Conservation (phyloP, 2,797 vertebrate genomes). For the Rhodeus uyekii region DNA sequence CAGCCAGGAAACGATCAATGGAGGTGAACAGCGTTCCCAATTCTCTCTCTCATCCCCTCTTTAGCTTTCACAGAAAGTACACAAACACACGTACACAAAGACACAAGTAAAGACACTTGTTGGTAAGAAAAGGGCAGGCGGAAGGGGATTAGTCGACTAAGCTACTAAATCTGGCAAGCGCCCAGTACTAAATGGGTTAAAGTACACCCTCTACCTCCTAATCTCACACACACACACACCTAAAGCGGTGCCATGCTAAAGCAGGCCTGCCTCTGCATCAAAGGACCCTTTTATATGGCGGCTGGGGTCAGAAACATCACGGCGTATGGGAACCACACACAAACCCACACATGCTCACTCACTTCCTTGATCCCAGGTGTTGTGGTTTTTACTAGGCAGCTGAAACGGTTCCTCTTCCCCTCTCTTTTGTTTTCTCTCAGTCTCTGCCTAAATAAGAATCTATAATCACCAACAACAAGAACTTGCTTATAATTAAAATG, state of each 20-base stretch:
- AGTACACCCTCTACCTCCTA: slow-evolving; percentile 73
- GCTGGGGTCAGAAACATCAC: slow-evolving; percentile 50
- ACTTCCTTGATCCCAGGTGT: slow-evolving; percentile 47
- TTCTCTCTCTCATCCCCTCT: not conserved
- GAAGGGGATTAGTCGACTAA: slow-evolving; percentile 75
- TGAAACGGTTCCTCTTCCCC: slow-evolving; percentile 37
- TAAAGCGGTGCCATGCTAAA: slow-evolving; percentile 46
- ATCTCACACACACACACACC: slow-evolving; percentile 55
- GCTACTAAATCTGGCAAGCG: slow-evolving; percentile 74
- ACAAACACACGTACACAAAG: slow-evolving; percentile 48
- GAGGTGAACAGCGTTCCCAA: slow-evolving; percentile 48
- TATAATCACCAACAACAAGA: slow-evolving; percentile 6
- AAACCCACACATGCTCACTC: slow-evolving; percentile 37
- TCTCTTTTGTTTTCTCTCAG: slow-evolving; percentile 7
- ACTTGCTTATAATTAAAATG: not conserved
- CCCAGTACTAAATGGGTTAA: slow-evolving; percentile 80
- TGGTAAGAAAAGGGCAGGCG: slow-evolving; percentile 62
- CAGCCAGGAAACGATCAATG: slow-evolving; percentile 41
- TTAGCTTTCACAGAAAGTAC: slow-evolving; percentile 12
- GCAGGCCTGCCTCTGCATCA: slow-evolving; percentile 51
- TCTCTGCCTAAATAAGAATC: slow-evolving; percentile 6
- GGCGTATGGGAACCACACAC: slow-evolving; percentile 27
- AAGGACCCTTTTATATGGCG: slow-evolving; percentile 54
- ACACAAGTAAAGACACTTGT: slow-evolving; percentile 53
- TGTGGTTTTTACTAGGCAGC: slow-evolving; percentile 47